Base-by-base conservation (phyloP, 2,888 invertebrate species). In the Belgica antarctica region DNA sequence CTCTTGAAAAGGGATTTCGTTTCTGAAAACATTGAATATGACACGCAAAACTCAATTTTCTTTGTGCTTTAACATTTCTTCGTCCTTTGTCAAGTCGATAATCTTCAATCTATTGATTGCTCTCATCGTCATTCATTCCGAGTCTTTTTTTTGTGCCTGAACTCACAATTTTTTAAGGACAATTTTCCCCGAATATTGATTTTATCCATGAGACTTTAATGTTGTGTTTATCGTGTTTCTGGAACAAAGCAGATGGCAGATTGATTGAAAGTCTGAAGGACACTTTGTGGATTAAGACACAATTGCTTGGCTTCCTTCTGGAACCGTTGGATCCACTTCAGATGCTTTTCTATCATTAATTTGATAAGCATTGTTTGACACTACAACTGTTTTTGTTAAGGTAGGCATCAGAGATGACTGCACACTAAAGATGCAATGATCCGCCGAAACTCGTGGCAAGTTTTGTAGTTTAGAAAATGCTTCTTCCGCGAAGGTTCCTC, bases 11-110 rank as follows among this genome's bases (percentile, higher is more conserved):
- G 47, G 70, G 70, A 59, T 61, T 46, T 62, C 17, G n/a, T n/a
- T n/a, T n/a, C n/a, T 57, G 27, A 41, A 34, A 61, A 36, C 70
- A 70, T 70, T 70, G 70, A 70, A 70, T 47, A 70, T 70, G 70
- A 70, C 70, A 70, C 70, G 70, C 70, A 70, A 70, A 70, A 70
- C 36, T 61, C 31, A 47, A 61, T 46, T 41, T 41, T 25, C 36
- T 17, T 61, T 70, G 59, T 70, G 34, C 17, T 24, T 22, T 19
- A 61, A 24, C 36, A 24, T 59, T 70, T 61, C 36, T 70, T 36
- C n/a, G n/a, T n/a, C n/a, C n/a, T n/a, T n/a, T n/a, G n/a, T n/a
- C n/a, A n/a, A 70, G 61, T 59, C 70, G 70, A 70, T 70, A 70
- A 70, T 70, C 70, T 70, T 61, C 41, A 8, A 70, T 61, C 70